phyloP scores from a whole-genome alignment of 2,113 vertebrate species.

The Python bivittatus region DNA sequence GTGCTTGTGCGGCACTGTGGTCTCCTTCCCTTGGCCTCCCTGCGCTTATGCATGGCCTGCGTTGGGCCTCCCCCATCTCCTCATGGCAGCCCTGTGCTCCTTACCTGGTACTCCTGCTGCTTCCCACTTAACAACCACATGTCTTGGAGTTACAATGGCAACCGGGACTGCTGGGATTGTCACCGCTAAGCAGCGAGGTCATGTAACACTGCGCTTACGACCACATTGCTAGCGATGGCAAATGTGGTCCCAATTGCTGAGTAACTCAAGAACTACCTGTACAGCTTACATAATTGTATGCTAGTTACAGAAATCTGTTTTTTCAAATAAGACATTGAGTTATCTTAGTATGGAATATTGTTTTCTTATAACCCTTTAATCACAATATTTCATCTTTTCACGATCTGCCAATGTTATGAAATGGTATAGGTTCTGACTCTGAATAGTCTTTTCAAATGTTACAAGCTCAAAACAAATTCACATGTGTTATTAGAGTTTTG shows the following conservation, averaged over 20 bases:
- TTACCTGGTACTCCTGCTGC: neutral
- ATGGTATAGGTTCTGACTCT: neutral
- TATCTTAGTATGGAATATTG: neutral
- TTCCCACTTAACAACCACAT: neutral
- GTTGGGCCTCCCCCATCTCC: neutral
- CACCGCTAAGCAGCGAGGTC: neutral
- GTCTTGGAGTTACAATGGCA: neutral
- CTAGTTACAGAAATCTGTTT: neutral
- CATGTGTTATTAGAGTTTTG: neutral
- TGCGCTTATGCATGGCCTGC: neutral
- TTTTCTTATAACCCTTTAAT: neutral
- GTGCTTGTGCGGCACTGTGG: neutral
- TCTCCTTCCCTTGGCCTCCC: neutral
- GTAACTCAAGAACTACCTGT: neutral
- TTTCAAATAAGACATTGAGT: neutral
- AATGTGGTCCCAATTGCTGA: neutral
- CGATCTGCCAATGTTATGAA: neutral
- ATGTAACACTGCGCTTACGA: neutral
- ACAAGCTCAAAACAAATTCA: neutral
- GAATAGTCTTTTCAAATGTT: neutral
- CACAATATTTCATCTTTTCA: neutral
- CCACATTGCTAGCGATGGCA: neutral
- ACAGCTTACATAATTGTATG: neutral
- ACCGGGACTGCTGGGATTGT: neutral
- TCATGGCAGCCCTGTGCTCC: neutral